Conservation (phyloP, 2,113 vertebrate genomes). For the Anseranas semipalmata region DNA sequence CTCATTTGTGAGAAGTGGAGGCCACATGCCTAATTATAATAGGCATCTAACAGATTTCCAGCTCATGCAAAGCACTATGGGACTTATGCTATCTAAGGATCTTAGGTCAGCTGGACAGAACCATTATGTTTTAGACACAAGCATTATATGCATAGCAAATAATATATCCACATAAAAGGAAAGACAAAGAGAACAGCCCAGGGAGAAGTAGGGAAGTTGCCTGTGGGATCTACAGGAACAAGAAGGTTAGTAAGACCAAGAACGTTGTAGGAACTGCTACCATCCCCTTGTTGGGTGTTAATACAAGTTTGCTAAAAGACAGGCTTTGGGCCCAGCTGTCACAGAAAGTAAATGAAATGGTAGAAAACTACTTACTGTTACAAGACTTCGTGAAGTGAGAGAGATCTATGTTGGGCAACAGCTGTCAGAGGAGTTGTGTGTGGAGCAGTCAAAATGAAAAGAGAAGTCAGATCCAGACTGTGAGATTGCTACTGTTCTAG, state of each 20-base stretch:
- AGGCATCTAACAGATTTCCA: neutral
- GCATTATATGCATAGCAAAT: neutral
- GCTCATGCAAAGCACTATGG: neutral
- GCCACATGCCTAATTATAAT: neutral
- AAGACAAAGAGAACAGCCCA: neutral
- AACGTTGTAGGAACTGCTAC: neutral
- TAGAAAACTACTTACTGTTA: neutral
- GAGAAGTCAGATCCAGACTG: neutral
- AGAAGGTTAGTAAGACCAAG: neutral
- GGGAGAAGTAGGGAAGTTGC: neutral
- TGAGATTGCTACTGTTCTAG: neutral
- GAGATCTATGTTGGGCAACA: neutral
- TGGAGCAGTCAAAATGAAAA: neutral
- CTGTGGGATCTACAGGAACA: neutral
- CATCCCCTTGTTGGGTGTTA: neutral
- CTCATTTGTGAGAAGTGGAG: neutral
- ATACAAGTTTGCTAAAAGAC: neutral
- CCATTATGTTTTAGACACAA: neutral
- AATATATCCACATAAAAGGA: neutral
- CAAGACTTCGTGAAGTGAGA: neutral
- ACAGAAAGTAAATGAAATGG: neutral
- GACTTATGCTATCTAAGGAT: neutral
- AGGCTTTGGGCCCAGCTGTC: neutral
- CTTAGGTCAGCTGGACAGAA: neutral
- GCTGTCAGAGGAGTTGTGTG: neutral